Base-by-base conservation (phyloP, 2,888 invertebrate species). In the Idaea biselata region DNA sequence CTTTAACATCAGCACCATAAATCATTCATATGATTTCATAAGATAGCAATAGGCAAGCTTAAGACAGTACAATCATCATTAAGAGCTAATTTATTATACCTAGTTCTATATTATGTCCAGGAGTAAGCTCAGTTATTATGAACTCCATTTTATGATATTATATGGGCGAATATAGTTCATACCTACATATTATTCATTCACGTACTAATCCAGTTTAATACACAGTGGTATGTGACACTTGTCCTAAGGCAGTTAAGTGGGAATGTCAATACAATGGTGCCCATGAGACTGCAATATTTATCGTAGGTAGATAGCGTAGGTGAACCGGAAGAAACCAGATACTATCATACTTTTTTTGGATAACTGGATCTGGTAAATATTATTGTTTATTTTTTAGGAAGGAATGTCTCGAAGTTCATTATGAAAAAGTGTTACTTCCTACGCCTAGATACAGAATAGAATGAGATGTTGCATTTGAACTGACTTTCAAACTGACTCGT, bases 271-370 rank as follows among this genome's bases (percentile, higher is more conserved):
- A 44, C 44, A 44, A 44, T 44, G 44, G 44, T 44, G 14, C 44
- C 44, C 44, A 44, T 44, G 44, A 44, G 44, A 44, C 44, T 44
- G 44, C 44, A 14, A 44, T 44, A 44, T 44, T 44, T 44, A 2
- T 44, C 14, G 44, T 44, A 7, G 11, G 44, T 44, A 33, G 33
- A 33, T 44, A 44, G 44, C 44, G 44, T 44, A 44, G 44, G 44
- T 44, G 44, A 44, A 44, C 44, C 44, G 44, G 44, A 60, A 56
- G 31, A 56, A 56, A n/a, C 44, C 44, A 44, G 11, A 44, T 11
- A 14, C 44, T 1, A 44, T 8, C 44, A 44, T 44, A 44, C 7
- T 44, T 44, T 44, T 14, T 8, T 44, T 11, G 8, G 8, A 5
- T 7, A 44, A 44, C 44, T 11, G 44, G 44, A 44, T 44, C 44